Base-by-base conservation (phyloP, 2,797 vertebrate genomes). In the Alosa sapidissima region DNA sequence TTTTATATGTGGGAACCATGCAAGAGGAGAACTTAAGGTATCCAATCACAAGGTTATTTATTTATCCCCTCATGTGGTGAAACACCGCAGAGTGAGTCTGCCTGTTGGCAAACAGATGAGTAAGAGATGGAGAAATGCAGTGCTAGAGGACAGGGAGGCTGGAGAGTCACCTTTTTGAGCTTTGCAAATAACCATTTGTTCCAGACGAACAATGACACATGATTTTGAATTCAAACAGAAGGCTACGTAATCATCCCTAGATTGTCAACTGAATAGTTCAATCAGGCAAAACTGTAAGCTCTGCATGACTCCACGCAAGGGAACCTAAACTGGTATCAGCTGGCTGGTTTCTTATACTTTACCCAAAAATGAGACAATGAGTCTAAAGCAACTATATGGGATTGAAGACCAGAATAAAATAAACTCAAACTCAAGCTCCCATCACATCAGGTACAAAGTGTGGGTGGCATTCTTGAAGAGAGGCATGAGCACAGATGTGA, bases 1-100 rank as follows among this genome's bases (percentile, higher is more conserved):
- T 87, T 91, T 89, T 7, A 81, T 84, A 87, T 87, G 87, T 92
- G 92, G 92, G 92, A 93, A 92, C 88, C 60, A 13, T 78, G 41
- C 16, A 5, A 84, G 85, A 83, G 82, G 86, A 83, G 85, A 85
- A 75, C 21, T 72, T 58, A 52, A 89, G 88, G 86, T 81, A 87
- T 49, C 83, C 78, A 83, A 68, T 84, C 10, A 83, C 72, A 84
- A 54, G 85, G 41, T 36, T 84, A 84, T 65, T 36, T 87, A 21
- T 72, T 82, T 84, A 85, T 85, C 83, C 89, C 86, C 89, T 87
- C 87, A 84, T 83, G 84, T 84, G 84, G 81, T 65, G 72, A 85
- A 81, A 62, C 36, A 24, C 24, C 78, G 52, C 52, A 54, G 72
- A 78, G 41, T 9, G 16, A 78, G 72, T 47, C 13, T 75, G 36